Conservation (phyloP, 2,113 vertebrate genomes). For the Cnemophilus loriae region DNA sequence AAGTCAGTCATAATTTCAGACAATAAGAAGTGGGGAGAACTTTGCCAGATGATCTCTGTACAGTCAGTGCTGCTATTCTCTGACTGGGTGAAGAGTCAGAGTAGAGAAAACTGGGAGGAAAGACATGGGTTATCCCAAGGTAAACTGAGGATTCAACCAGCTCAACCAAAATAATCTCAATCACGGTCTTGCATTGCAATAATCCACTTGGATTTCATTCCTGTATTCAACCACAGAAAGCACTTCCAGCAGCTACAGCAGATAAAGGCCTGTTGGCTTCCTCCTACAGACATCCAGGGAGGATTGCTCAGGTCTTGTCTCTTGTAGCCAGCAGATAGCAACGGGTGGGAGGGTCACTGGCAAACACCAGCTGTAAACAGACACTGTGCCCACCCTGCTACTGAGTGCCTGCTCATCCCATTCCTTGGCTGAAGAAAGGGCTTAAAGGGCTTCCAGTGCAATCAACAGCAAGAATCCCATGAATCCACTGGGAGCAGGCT, state of each 20-base stretch:
- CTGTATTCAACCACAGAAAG: neutral
- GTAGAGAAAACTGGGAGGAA: neutral
- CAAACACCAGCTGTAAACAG: neutral
- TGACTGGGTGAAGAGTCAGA: neutral
- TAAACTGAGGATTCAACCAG: neutral
- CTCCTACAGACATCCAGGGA: neutral
- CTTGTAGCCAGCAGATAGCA: neutral
- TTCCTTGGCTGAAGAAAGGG: neutral
- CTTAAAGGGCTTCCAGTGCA: neutral
- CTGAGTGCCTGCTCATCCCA: neutral
- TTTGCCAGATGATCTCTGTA: neutral
- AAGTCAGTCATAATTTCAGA: neutral
- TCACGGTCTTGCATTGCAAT: neutral
- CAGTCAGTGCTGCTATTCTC: neutral
- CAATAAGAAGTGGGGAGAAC: neutral
- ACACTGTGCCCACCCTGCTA: neutral
- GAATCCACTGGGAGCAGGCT: neutral
- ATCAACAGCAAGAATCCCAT: neutral
- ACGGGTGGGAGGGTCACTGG: neutral
- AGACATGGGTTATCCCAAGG: neutral
- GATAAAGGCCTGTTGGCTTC: neutral
- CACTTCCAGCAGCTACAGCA: neutral
- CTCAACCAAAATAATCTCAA: accelerated
- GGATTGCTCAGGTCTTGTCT: neutral
- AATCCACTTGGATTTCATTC: neutral